Base-by-base conservation (phyloP, 2,888 invertebrate genomes). In the Meta bourneti region DNA sequence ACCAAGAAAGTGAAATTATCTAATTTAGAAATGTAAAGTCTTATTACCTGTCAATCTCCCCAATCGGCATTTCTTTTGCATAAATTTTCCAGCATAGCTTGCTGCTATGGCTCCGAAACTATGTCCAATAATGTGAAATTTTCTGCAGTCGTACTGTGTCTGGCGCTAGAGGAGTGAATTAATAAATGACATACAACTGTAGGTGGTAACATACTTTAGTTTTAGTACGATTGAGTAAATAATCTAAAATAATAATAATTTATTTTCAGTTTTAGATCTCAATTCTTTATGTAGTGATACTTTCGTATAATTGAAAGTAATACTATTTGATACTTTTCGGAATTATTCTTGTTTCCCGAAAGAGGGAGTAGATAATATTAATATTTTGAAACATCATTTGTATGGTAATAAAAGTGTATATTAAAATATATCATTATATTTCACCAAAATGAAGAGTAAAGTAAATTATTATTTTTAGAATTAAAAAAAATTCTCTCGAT, bases 121-220 rank as follows among this genome's bases (percentile, higher is more conserved):
- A n/a, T 85, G 75, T 6, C 85, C 85, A 70, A 77, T 77, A n/a
- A 85, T 61, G 19, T 85, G 85, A 69, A 85, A 83, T 20, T 72
- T 83, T 69, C 72, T 72, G 49, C 19, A 20, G 13, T 52, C 54
- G 48, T 51, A 16, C 7, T 7, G 9, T 11, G 7, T 72, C 16
- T 74, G 74, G 5, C 7, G 13, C 52, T 54, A 48, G 8, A n/a
- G 7, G 16, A 9, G 7, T 4, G 19, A 72, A 16, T 7, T 7
- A 19, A 72, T 4, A n/a, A 61, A 11, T 61, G 5, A 61, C 1
- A 61, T 61, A 61, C 61, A 61, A 61, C 0, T 54, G 61, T 61
- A 11, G 11, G 1, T 1, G 9, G 0, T 61, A n/a, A 1, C 11
- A 11, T 61, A 11, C 13, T 61, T 61, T 9, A 11, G 13, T 61